Evolutionary conservation across 1,140 invertebrate genomes (phyloP).

Genomic region (Carposina sasakii): DNA sequence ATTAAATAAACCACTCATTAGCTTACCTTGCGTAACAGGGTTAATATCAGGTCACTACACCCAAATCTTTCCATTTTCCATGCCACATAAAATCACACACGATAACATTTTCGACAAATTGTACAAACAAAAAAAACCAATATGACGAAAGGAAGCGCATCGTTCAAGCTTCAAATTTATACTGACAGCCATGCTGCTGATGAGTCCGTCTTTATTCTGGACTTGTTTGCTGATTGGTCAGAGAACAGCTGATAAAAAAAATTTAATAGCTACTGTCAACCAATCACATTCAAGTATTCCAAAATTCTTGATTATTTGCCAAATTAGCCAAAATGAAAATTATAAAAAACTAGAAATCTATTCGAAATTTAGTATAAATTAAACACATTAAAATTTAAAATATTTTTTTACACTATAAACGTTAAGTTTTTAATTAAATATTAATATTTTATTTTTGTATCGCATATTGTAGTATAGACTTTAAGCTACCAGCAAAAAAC

Average conservation of each 20-base stretch:
- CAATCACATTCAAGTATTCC: slow-evolving; percentile 50
- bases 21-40: slow-evolving; percentile 53
- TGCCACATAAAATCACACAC: slow-evolving; percentile 56
- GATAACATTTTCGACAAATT: slow-evolving; percentile 67
- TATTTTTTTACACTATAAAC: too few species aligned
- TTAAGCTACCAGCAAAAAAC: too few species aligned
- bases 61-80: slow-evolving; percentile 62
- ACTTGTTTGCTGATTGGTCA: slow-evolving; percentile 76
- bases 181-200: slow-evolving; percentile 89
- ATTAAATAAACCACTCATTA: too few species aligned
- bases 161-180: slow-evolving; percentile 87
- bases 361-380: too few species aligned
- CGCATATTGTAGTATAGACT: too few species aligned
- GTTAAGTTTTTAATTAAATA: too few species aligned
- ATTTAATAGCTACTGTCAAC: slow-evolving; percentile 36
- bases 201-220: slow-evolving; percentile 83
- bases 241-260: slow-evolving; percentile 45
- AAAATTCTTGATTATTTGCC: slow-evolving; percentile 48
- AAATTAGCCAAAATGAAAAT: slow-evolving; percentile 55
- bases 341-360: too few species aligned
- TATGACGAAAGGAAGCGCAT: slow-evolving; percentile 83
- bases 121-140: slow-evolving; percentile 70
- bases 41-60: slow-evolving; percentile 67
- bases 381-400: too few species aligned
- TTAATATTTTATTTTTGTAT: too few species aligned